A percentile compares a stretch with the other conserved stretches of the same genome.
Evolutionary conservation across 2,797 vertebrate genomes (phyloP).

Genomic region (Pangasius krempfi): DNA sequence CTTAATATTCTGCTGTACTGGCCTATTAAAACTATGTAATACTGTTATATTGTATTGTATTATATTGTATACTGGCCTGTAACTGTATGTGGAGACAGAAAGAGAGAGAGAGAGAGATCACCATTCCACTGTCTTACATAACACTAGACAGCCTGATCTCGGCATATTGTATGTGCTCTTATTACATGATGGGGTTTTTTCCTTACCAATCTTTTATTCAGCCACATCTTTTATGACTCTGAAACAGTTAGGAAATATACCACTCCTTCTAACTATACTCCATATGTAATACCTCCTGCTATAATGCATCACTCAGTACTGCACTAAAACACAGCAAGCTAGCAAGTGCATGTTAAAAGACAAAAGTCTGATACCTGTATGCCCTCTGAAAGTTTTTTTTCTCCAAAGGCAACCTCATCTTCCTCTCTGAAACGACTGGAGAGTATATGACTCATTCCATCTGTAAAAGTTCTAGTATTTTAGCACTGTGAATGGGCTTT

Average conservation of each 20-base stretch:
- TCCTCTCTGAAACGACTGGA: constrained; percentile 21
- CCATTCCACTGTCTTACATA: constrained; percentile 42
- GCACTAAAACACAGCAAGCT: neutral
- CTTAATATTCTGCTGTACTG: constrained; percentile 30
- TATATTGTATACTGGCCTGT: neutral
- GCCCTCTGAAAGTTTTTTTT: constrained; percentile 4
- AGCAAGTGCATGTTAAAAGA: neutral
- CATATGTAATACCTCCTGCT: neutral
- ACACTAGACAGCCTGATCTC: constrained; percentile 41
- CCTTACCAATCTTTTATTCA: constrained; percentile 11
- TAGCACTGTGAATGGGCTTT: constrained; percentile 40
- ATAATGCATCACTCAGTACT: neutral
- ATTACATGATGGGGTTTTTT: constrained; percentile 11
- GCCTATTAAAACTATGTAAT: neutral
- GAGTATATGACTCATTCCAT: constrained; percentile 52
- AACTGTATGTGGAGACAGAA: constrained; percentile 6
- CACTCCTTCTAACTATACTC: neutral
- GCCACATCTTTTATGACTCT: neutral
- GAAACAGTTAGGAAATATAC: neutral
- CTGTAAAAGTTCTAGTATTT: constrained; percentile 38
- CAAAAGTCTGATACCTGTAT: neutral
- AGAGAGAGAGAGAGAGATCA: constrained; percentile 22
- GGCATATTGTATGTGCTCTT: constrained; percentile 44
- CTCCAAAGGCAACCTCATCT: neutral
- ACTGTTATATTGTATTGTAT: too few relatives aligned